A percentile compares a stretch with the other conserved stretches of the same genome.
Conservation (phyloP, 2,888 invertebrate genomes). For the Formica aserva region DNA sequence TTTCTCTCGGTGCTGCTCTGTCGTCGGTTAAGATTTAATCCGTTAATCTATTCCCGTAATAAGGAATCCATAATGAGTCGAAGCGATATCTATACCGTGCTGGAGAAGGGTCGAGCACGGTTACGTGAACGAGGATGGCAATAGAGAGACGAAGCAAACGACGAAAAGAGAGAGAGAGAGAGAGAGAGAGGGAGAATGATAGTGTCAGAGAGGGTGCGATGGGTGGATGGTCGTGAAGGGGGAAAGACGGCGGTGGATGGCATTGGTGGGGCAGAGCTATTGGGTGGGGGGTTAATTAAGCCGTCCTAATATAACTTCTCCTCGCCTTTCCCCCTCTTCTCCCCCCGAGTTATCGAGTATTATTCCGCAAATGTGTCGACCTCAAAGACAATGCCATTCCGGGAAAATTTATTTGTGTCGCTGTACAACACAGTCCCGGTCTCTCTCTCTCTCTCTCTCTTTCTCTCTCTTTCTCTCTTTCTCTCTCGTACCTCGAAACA, state of each 20-base stretch:
- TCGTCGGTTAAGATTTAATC: constrained; percentile 78
- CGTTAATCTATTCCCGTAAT: constrained; percentile 80
- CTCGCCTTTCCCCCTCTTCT: constrained; percentile 74
- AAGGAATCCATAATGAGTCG: constrained; percentile 80
- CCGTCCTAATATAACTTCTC: constrained; percentile 82
- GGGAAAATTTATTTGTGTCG: constrained; percentile 82
- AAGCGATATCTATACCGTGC: constrained; percentile 70
- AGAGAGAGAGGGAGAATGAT: constrained; percentile 16
- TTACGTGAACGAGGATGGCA: constrained; percentile 57
- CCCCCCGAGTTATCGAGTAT: constrained; percentile 81
- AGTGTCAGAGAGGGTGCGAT: constrained; percentile 36
- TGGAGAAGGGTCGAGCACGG: constrained; percentile 65
- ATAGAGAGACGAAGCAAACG: constrained; percentile 40
- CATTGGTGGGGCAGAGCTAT: constrained; percentile 70
- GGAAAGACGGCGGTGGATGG: constrained; percentile 70
- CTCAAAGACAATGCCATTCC: constrained; percentile 83
- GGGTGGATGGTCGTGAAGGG: constrained; percentile 51
- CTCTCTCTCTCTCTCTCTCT: constrained; percentile 50
- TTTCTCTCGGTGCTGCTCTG: constrained; percentile 52
- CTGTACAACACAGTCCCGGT: constrained; percentile 62
- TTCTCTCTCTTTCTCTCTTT: constrained; percentile 24
- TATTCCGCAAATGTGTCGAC: constrained; percentile 82
- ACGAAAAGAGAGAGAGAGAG: constrained; percentile 43
- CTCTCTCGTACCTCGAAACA: constrained; percentile 72
- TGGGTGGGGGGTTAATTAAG: constrained; percentile 82